A percentile compares a stretch with the other conserved stretches of the same genome.
These are phyloP conservation scores for Philotrypesis tridentata DNA, from an alignment of 1,140 invertebrate species.

Conservation along the genomic window DNA sequence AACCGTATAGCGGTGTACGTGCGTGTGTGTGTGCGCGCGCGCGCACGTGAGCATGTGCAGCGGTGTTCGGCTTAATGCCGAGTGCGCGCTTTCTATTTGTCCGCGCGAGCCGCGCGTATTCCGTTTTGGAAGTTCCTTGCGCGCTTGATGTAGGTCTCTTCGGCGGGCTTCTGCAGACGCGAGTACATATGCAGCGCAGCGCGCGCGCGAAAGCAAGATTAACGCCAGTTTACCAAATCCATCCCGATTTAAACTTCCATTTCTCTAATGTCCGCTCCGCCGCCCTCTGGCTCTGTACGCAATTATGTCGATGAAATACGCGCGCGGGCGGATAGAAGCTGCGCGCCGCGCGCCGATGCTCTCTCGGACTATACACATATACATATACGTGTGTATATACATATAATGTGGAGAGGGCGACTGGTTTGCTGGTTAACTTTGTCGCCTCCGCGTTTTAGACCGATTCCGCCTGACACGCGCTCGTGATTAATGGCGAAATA, in stretches of 20 bases:
- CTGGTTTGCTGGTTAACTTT: background rate
- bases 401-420: background rate
- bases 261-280: background rate
- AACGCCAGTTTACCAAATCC: slow-evolving; percentile 8
- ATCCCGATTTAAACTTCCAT: slow-evolving; percentile 6
- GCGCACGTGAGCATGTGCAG: too few relatives aligned
- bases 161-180: background rate
- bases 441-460: background rate
- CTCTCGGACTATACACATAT: too few relatives aligned
- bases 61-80: slow-evolving; percentile 62
- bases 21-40: too few relatives aligned
- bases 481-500: background rate
- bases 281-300: background rate
- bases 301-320: background rate
- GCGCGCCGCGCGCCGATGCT: background rate
- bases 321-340: background rate
- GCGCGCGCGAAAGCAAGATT: slow-evolving; percentile 9
- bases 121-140: slow-evolving; percentile 30
- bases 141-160: too few relatives aligned
- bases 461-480: background rate
- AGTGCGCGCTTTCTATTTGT: slow-evolving; percentile 54
- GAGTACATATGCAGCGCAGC: background rate
- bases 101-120: background rate
- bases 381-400: background rate
- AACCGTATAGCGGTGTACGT: slow-evolving; percentile 64